These are phyloP conservation scores for Drosophila prosaltans DNA, from an alignment of 1,140 invertebrate species.

Conservation along the genomic window DNA sequence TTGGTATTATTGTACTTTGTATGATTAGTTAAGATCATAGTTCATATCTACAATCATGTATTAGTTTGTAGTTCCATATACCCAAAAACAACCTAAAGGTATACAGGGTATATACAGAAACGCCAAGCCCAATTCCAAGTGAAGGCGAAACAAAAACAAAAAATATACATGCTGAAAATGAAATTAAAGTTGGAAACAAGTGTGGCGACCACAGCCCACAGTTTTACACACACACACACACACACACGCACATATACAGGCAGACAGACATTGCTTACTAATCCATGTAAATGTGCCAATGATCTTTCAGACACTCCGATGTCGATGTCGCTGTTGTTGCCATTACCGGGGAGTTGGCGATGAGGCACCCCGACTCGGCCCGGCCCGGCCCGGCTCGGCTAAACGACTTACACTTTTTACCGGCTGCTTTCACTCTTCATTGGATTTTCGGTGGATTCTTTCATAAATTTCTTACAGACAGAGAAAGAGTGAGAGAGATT, in stretches of 20 bases:
- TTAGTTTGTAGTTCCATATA: background rate
- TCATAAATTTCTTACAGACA: slow-evolving; percentile 16
- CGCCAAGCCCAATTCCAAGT: slow-evolving; percentile 10
- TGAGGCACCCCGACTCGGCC: background rate
- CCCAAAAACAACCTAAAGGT: background rate
- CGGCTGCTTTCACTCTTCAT: slow-evolving; percentile 23
- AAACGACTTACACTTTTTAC: slow-evolving; percentile 25
- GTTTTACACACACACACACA: slow-evolving; percentile 5
- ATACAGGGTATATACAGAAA: background rate
- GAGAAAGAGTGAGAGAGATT: background rate
- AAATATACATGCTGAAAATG: slow-evolving; percentile 15
- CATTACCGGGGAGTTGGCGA: background rate
- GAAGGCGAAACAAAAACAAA: background rate
- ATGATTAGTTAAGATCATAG: too few species aligned
- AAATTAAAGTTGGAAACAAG: slow-evolving; percentile 21
- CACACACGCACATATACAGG: too few species aligned
- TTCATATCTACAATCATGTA: too few species aligned
- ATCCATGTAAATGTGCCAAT: slow-evolving; percentile 25
- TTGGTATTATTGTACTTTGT: too few species aligned
- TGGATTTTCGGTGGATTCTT: slow-evolving; percentile 20
- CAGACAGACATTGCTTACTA: slow-evolving; percentile 5
- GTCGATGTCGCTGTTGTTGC: background rate
- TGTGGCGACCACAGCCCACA: slow-evolving; percentile 20
- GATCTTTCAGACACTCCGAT: slow-evolving; percentile 14
- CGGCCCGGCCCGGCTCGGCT: background rate